A percentile compares a stretch with the other conserved stretches of the same genome.
phyloP scores from a whole-genome alignment of 2,888 invertebrate genomes.

The Teinopalpus imperialis region DNA sequence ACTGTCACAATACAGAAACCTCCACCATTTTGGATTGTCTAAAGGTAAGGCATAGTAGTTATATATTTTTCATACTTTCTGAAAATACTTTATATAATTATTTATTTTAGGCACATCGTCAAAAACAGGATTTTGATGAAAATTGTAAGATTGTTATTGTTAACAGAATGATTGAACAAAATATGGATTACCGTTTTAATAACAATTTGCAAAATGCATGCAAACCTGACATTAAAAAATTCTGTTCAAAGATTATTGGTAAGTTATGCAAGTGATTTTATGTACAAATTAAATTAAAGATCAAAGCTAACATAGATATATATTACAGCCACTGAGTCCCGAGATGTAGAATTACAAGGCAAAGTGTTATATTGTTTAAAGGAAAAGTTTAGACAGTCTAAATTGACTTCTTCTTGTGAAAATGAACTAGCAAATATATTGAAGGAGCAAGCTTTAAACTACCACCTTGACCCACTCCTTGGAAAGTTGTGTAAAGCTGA shows the following conservation, averaged over 20 bases:
- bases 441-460: constrained; percentile 94
- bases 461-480: constrained; percentile 93
- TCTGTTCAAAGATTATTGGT: constrained; percentile 72
- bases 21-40: constrained; percentile 88
- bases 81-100: constrained; percentile 12
- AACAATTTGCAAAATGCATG: constrained; percentile 91
- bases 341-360: constrained; percentile 90
- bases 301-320: constrained; percentile 14
- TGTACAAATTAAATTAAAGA: constrained; percentile 20
- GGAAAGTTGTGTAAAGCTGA: constrained; percentile 90
- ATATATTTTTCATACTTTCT: too few relatives aligned
- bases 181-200: constrained; percentile 94
- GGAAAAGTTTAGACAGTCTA: constrained; percentile 88
- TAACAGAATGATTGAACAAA: constrained; percentile 94
- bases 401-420: constrained; percentile 89
- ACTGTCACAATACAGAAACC: constrained; percentile 88
- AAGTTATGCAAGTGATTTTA: constrained; percentile 35
- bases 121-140: constrained; percentile 89
- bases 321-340: constrained; percentile 67
- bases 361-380: constrained; percentile 92
- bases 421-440: constrained; percentile 91
- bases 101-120: constrained; percentile 83
- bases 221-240: constrained; percentile 89
- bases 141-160: constrained; percentile 93
- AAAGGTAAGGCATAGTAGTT: constrained; percentile 74